These are phyloP conservation scores for Notechis scutatus DNA, from an alignment of 2,113 vertebrate genomes.

Conservation along the genomic window DNA sequence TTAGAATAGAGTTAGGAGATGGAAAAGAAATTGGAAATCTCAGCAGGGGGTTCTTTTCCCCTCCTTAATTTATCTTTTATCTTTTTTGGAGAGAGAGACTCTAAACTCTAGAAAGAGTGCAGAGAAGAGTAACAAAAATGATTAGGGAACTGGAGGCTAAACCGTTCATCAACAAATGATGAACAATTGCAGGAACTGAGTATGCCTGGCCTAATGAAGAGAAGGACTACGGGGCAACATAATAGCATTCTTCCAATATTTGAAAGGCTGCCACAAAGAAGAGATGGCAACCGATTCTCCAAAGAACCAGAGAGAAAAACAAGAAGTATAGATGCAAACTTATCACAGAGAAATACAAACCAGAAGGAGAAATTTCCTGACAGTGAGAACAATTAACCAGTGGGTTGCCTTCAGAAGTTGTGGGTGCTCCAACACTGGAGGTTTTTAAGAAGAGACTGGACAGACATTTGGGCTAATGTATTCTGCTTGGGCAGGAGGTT, in stretches of 20 bases:
- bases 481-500: background rate
- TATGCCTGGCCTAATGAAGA: background rate
- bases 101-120: background rate
- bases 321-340: background rate
- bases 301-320: background rate
- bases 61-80: background rate
- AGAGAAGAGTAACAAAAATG: background rate
- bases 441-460: background rate
- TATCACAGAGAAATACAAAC: background rate
- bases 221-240: background rate
- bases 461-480: background rate
- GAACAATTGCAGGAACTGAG: background rate
- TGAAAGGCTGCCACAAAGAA: background rate
- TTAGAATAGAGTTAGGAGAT: background rate
- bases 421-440: background rate
- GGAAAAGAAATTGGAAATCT: background rate
- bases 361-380: background rate
- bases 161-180: background rate
- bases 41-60: background rate
- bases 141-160: background rate
- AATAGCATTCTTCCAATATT: background rate
- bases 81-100: background rate
- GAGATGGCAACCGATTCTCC: background rate
- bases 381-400: background rate
- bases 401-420: background rate